A percentile compares a stretch with the other conserved stretches of the same genome.
Conservation (phyloP, 2,797 vertebrate genomes). For the Lerista edwardsae region DNA sequence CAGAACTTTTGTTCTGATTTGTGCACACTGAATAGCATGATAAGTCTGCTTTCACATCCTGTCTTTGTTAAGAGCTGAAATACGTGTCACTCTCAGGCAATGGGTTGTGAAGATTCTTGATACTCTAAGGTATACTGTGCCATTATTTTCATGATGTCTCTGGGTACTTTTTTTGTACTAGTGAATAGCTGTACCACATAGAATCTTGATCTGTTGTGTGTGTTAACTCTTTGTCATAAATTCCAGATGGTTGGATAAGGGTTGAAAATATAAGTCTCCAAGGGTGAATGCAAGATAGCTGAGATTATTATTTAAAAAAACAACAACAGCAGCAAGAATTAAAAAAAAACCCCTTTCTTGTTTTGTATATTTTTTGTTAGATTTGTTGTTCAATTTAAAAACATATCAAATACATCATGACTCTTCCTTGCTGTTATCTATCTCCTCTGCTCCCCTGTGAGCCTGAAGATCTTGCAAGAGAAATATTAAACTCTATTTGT, state of each 20-base stretch:
- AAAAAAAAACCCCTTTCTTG: background rate
- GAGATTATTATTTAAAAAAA: background rate
- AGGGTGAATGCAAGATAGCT: background rate
- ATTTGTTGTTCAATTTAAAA: conserved; percentile 61
- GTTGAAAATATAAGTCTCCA: background rate
- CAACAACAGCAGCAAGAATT: background rate
- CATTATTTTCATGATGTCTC: background rate
- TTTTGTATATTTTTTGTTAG: conserved; percentile 48
- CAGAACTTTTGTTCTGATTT: background rate
- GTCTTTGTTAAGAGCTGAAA: background rate
- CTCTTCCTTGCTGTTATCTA: conserved; percentile 52
- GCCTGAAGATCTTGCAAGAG: conserved; percentile 41
- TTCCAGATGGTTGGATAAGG: background rate
- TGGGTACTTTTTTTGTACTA: conserved; percentile 15
- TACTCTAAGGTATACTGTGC: background rate
- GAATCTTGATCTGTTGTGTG: background rate
- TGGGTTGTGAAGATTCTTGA: conserved; percentile 19
- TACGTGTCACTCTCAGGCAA: background rate
- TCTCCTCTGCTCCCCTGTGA: conserved; percentile 50
- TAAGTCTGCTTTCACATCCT: conserved; percentile 10
- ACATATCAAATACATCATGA: conserved; percentile 35
- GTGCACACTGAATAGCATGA: background rate
- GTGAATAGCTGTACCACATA: background rate
- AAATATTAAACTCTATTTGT: conserved; percentile 62
- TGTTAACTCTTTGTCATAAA: background rate